Base-by-base conservation (phyloP, 2,113 vertebrate genomes). In the Melanerpes formicivorus region DNA sequence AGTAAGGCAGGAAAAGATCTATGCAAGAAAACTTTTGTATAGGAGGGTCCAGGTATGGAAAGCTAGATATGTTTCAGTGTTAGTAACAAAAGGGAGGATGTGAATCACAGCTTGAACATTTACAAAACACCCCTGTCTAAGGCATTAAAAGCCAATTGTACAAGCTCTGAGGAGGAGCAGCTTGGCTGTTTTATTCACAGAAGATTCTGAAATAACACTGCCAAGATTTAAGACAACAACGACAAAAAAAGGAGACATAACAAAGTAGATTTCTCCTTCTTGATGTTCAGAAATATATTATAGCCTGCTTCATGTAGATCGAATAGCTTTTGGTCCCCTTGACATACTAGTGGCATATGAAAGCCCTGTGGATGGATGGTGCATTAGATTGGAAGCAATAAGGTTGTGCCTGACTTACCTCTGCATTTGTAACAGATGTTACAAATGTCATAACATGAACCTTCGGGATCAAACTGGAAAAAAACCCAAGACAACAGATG, bases 351-450 rank as follows among this genome's bases (percentile, higher is more conserved):
- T 93, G 90, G 82, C 95, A 88, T 92, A 59, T 77, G 93, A 96
- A 96, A 96, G 88, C 96, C 95, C 83, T 21, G 67, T 93, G 96
- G 94, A 89, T 94, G 96, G 90, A 92, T 95, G 91, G 91, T 96
- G 88, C 67, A 88, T 97, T 96, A 96, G 97, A 88, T 94, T 97
- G 91, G 95, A 97, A 97, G 95, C 95, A 96, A 96, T 96, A 96
- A 96, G 94, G 90, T 92, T 97, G 95, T 97, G 96, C 93, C 94
- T 97, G 97, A 96, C 95, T 97, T 97, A 96, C 93, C 91, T 97
- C 91, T 58, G 15, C 81, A 95, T 97, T 97, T 92, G 93, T 88
- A 97, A 95, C 96, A 97, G 97, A 97, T 97, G 96, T 96, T 96
- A 94, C 91, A 97, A 95, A 97, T 97, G 96, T 97, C 95, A 96